Evolutionary conservation across 2,888 invertebrate genomes (phyloP).

Genomic region (Andrena hattorfiana): DNA sequence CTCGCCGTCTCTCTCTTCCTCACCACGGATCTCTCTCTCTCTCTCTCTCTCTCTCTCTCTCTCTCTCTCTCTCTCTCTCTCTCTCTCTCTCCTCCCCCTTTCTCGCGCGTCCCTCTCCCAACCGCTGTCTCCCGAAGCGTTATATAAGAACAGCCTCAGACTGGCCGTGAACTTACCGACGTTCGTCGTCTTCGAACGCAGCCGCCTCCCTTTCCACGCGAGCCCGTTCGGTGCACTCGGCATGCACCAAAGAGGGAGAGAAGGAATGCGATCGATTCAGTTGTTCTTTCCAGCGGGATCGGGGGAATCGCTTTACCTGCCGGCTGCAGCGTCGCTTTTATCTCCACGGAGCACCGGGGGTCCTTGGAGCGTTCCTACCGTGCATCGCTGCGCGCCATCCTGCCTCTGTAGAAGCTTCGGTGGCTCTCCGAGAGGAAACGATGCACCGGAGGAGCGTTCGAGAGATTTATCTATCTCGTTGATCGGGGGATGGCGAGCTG

Average conservation of each 20-base stretch:
- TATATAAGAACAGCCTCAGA: constrained; percentile 79
- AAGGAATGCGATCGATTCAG: constrained; percentile 61
- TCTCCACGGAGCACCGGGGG: constrained; percentile 12
- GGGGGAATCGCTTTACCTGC: constrained; percentile 43
- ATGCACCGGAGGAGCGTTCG: neutral
- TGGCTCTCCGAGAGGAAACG: neutral
- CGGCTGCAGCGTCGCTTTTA: constrained; percentile 28
- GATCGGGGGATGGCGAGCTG: neutral
- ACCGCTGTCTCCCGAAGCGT: constrained; percentile 58
- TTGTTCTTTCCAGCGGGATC: constrained; percentile 53
- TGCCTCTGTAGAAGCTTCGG: neutral
- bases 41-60: neutral
- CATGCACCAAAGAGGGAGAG: constrained; percentile 49
- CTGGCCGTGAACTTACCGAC: constrained; percentile 84
- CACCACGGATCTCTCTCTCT: neutral
- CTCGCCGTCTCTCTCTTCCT: constrained; percentile 12
- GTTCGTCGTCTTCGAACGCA: constrained; percentile 74
- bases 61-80: neutral
- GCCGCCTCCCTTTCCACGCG: constrained; percentile 72
- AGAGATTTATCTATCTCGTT: neutral
- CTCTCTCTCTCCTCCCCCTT: neutral
- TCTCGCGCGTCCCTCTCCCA: neutral
- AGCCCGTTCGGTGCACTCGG: constrained; percentile 66
- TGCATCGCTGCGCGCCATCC: constrained; percentile 8
- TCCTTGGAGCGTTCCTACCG: neutral